phyloP scores from a whole-genome alignment of 1,140 invertebrate genomes.

The Cyclargus thomasi region DNA sequence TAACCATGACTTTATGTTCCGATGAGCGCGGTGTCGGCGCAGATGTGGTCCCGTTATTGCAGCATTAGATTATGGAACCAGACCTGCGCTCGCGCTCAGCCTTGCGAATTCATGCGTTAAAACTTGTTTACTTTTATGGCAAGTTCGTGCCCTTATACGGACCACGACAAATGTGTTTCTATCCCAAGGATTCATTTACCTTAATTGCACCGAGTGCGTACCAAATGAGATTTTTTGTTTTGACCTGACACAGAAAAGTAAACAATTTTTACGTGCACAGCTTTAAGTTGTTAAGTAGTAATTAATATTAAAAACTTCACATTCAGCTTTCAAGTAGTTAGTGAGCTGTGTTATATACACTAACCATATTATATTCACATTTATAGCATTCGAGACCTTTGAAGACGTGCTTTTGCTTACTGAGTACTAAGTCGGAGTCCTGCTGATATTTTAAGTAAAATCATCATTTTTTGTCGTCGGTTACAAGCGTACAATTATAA shows the following conservation, averaged over 20 bases:
- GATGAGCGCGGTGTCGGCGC: conserved; percentile 17
- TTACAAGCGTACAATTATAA: conserved; percentile 5
- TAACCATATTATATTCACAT: not conserved
- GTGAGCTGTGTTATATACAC: not conserved
- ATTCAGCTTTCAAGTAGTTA: not conserved
- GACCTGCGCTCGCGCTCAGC: conserved; percentile 51
- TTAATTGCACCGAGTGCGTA: conserved; percentile 29
- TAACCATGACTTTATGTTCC: not conserved
- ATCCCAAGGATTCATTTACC: conserved; percentile 58
- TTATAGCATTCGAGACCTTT: not conserved
- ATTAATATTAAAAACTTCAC: not conserved
- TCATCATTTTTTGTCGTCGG: not conserved
- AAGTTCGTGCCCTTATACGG: conserved; percentile 47
- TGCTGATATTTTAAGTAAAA: not conserved
- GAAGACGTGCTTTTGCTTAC: not conserved
- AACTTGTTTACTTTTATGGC: conserved; percentile 68
- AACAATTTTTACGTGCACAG: not conserved
- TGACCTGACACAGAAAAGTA: conserved; percentile 13
- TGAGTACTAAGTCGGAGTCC: too few relatives aligned
- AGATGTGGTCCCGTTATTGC: conserved; percentile 21
- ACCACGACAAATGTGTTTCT: conserved; percentile 47
- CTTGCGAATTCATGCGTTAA: conserved; percentile 58
- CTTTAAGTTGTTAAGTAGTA: not conserved
- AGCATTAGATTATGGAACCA: conserved; percentile 42
- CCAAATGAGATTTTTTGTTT: conserved; percentile 9